phyloP scores from a whole-genome alignment of 2,888 invertebrate genomes.

The Caenorhabditis wallacei region DNA sequence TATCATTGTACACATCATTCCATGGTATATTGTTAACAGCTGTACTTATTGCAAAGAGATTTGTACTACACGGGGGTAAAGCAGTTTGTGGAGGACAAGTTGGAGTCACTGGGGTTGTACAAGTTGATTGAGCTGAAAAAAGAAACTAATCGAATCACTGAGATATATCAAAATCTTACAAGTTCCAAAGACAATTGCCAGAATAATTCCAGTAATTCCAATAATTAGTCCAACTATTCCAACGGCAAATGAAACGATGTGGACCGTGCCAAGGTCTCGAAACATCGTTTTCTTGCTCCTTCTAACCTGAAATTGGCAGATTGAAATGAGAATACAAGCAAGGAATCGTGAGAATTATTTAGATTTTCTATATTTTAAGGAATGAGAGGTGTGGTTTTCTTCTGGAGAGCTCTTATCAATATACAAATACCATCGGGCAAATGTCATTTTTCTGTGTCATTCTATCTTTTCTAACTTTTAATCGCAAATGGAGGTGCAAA shows the following conservation, averaged over 20 bases:
- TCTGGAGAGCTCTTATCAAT: constrained; percentile 32
- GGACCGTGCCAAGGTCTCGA: constrained; percentile 55
- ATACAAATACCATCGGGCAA: constrained; percentile 24
- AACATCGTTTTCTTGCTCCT: constrained; percentile 32
- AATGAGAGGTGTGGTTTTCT: constrained; percentile 45
- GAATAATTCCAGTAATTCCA: constrained; percentile 58
- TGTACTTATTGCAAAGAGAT: constrained; percentile 49
- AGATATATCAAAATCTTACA: constrained; percentile 8
- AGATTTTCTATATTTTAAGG: too few relatives aligned
- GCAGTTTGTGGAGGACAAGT: constrained; percentile 21
- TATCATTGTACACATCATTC: constrained; percentile 4
- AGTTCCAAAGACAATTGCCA: constrained; percentile 66
- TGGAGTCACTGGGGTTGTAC: constrained; percentile 21
- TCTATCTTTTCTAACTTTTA: constrained; percentile 60
- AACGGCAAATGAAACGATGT: constrained; percentile 63
- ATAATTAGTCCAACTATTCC: constrained; percentile 56
- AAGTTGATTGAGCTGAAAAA: constrained; percentile 36
- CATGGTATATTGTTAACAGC: constrained; percentile 29
- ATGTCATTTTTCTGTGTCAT: constrained; percentile 39
- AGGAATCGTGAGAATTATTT: too few relatives aligned
- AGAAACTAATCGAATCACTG: not conserved
- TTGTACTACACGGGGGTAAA: constrained; percentile 33
- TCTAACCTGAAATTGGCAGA: constrained; percentile 18
- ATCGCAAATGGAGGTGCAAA: constrained; percentile 45
- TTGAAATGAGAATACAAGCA: too few relatives aligned